phyloP scores from a whole-genome alignment of 2,888 invertebrate genomes.

The Lasioglossum oenotherae region DNA sequence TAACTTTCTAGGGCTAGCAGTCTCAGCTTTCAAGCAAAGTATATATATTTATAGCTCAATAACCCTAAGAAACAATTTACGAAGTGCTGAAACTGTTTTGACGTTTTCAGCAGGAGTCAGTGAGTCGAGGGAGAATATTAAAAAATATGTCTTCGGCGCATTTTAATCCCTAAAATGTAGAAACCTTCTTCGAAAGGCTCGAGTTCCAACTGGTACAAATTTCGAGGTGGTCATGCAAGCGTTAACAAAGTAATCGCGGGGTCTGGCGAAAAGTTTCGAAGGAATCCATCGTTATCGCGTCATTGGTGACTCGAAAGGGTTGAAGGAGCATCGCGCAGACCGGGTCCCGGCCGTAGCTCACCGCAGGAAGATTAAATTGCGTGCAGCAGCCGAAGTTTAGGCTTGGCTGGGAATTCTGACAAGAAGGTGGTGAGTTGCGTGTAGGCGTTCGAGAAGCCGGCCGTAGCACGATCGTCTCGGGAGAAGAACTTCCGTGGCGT shows the following conservation, averaged over 20 bases:
- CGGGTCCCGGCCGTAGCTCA: background rate
- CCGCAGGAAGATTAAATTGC: constrained; percentile 43
- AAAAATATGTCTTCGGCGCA: too few species aligned
- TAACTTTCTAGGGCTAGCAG: background rate
- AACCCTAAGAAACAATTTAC: background rate
- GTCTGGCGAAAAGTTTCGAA: background rate
- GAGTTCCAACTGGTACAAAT: background rate
- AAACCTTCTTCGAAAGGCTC: background rate
- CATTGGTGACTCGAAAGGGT: constrained; percentile 12
- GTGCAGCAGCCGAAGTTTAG: constrained; percentile 42
- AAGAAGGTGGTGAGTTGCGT: constrained; percentile 61
- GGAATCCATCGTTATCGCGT: constrained; percentile 9
- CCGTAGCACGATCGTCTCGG: constrained; percentile 42
- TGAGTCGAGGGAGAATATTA: too few species aligned
- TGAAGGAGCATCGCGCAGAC: background rate
- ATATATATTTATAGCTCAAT: background rate
- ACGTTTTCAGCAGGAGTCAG: background rate
- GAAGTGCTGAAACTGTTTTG: background rate
- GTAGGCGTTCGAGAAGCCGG: constrained; percentile 45
- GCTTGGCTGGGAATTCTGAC: constrained; percentile 51
- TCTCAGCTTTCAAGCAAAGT: background rate
- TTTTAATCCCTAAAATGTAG: background rate
- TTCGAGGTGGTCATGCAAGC: background rate
- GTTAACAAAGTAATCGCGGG: background rate
- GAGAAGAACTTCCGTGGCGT: constrained; percentile 58